Evolutionary conservation across 2,113 vertebrate species (phyloP), one percentile per base, ranked within the genome.

Genomic region (Glareola pratincola): DNA sequence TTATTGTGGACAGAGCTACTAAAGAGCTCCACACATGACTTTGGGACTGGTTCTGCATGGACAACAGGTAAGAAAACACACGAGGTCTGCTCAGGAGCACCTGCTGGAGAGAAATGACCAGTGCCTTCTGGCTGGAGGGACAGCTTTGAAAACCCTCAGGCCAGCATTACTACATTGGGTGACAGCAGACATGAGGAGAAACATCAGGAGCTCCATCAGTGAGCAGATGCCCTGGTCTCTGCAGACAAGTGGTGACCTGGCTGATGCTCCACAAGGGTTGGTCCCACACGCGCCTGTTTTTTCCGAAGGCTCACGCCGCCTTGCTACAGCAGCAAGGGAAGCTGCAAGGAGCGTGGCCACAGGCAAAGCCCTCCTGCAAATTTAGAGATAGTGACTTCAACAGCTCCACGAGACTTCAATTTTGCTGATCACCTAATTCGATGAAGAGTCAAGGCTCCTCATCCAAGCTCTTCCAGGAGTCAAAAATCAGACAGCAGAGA

Each of bases 1-100:
- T 97, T 95, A 97, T 85, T 97, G 84, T 79, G 72, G 62, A 22
- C 36, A 54, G 93, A 96, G 86, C 89, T 75, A 30, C 62, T 51
- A 10, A 81, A 89, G 48, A 87, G 92, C 81, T 96, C 94, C 67
- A 48, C 14, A 82, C 8, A 14, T 24, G 47, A 87, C 51, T 92
- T 16, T 66, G 41, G 56, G 47, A 29, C 26, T 43, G 60, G 59
- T 59, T 62, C 68, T 67, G 69, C 27, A 14, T 8, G 74, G 63
- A 69, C 23, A 77, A 50, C 22, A 56, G 27, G 12, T 57, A 73
- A 81, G 76, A 67, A 81, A 89, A 71, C n/a, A 78, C 54, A 27
- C 3, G 17, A 76, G 69, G 12, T 71, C 66, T 96, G 85, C 57
- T 85, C 24, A 74, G 64, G 34, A 45, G 63, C 21, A 79, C 29